Base-by-base conservation (phyloP, 2,888 invertebrate genomes). In the Eucriotettix oculatus region DNA sequence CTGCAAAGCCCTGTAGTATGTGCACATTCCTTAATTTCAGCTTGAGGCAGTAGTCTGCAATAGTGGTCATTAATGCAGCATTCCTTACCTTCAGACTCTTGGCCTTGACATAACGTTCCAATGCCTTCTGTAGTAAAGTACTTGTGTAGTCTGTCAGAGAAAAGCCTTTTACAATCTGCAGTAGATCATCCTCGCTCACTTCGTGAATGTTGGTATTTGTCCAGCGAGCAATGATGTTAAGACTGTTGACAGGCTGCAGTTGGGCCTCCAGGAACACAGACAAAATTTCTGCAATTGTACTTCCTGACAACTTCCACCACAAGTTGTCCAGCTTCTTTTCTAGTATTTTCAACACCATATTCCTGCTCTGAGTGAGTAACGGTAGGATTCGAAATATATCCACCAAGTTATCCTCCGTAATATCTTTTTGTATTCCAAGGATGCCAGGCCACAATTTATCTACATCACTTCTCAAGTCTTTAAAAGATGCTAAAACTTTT, bases 401-500 rank as follows among this genome's bases (percentile, higher is more conserved):
- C 1, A 78, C 73, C 61, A 86, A 75, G 68, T 83, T 82, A 11
- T 71, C 71, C 61, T 78, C 77, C 70, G 78, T 72, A 52, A 86
- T 81, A 42, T 81, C 77, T 44, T 74, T 69, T 65, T 81, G 78
- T 60, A 76, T 77, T 62, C 78, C 79, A 17, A 78, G 71, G 66
- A 86, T 77, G 11, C 83, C 84, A 61, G 80, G 74, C 86, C 86
- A 86, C 52, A 86, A 70, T 68, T 81, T 80, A 66, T 86, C 85
- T 61, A 82, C 75, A 10, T 76, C 76, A 40, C 78, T 75, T 41
- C 74, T 72, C 69, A 79, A 79, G 12, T 55, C 42, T 43, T 71
- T 76, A 66, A 79, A 77, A 58, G 71, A 72, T 14, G 76, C 75
- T 43, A 85, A 72, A 66, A 79, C 76, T 48, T 71, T 72, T n/a